A percentile compares a stretch with the other conserved stretches of the same genome.
These are phyloP conservation scores for Drosophila kepulauana DNA, from an alignment of 1,140 invertebrate genomes.

Conservation along the genomic window DNA sequence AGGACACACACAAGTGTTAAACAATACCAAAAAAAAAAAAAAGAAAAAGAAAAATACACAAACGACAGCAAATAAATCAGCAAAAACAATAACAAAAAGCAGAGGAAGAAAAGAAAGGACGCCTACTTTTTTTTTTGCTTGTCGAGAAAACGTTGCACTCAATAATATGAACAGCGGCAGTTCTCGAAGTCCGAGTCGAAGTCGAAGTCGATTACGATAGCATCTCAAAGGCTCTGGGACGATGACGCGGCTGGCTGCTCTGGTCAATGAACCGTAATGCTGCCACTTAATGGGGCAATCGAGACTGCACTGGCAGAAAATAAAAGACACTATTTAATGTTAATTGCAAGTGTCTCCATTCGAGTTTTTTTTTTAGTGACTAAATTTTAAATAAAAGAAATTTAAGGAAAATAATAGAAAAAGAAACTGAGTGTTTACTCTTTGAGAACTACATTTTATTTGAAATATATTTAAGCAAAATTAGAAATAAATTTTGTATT, in stretches of 20 bases:
- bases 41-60: not conserved
- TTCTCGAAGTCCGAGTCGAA: conserved; percentile 12
- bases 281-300: conserved; percentile 4
- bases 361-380: no score
- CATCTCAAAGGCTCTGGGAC: conserved; percentile 32
- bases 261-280: conserved; percentile 73
- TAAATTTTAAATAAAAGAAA: no score
- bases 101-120: conserved; percentile 18
- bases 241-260: conserved; percentile 44
- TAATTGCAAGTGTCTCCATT: no score
- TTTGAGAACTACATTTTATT: no score
- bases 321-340: no score
- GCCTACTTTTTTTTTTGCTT: not conserved
- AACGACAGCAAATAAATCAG: conserved; percentile 5
- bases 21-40: conserved; percentile 34
- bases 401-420: no score
- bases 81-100: conserved; percentile 18
- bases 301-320: not conserved
- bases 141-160: conserved; percentile 17
- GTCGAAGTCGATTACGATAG: conserved; percentile 39
- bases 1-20: conserved; percentile 64
- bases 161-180: conserved; percentile 9
- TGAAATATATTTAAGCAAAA: no score
- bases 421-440: no score
- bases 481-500: no score